Evolutionary conservation across 2,888 invertebrate species (phyloP).

Genomic region (Zhengitettix transpicula): DNA sequence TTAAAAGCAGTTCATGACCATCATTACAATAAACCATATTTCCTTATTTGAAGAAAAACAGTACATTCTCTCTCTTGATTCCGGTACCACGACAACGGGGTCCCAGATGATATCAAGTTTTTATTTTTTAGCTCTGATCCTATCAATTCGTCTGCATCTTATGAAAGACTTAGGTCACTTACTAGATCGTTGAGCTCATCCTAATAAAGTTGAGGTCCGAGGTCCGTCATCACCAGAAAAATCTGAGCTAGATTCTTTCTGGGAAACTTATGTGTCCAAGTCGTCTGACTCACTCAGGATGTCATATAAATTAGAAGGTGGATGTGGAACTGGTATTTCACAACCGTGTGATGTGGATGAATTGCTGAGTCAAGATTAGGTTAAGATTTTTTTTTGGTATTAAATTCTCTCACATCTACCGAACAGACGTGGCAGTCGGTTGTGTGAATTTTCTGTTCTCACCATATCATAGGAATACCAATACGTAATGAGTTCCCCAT

Average conservation of each 20-base stretch:
- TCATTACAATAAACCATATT: slow-evolving; percentile 9
- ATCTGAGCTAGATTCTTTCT: neutral
- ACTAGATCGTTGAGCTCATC: neutral
- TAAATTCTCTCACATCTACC: no score
- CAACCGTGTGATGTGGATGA: slow-evolving; percentile 5
- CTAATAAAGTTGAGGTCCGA: slow-evolving; percentile 1
- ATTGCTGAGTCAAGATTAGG: slow-evolving; percentile 8
- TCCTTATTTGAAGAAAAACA: slow-evolving; percentile 4
- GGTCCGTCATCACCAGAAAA: neutral
- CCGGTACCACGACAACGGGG: neutral
- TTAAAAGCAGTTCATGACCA: slow-evolving; percentile 5
- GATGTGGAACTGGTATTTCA: slow-evolving; percentile 7
- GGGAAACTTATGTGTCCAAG: neutral
- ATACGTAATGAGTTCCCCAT: neutral
- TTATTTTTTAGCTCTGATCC: neutral
- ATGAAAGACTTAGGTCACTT: neutral
- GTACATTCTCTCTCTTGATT: neutral
- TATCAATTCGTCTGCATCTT: neutral
- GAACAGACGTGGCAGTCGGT: no score
- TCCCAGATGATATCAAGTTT: slow-evolving; percentile 8
- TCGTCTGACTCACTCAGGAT: slow-evolving; percentile 3
- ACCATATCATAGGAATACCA: neutral
- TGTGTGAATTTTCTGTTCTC: slow-evolving; percentile 1
- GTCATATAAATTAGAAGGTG: slow-evolving; percentile 8
- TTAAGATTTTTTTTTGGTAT: no score